phyloP scores from a whole-genome alignment of 2,888 invertebrate genomes.

The Aplocera efformata region DNA sequence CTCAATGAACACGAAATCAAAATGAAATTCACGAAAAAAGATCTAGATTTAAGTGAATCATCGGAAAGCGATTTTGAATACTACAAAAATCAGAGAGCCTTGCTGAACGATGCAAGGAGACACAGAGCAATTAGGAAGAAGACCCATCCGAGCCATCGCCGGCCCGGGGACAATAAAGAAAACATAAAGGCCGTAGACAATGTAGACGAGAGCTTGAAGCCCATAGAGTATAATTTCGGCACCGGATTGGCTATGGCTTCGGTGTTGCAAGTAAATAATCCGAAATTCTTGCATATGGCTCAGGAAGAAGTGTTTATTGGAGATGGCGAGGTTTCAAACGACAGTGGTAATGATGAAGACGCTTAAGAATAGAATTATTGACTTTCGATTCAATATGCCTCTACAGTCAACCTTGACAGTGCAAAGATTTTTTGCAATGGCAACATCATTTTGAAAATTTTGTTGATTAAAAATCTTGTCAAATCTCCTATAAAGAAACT shows the following conservation, averaged over 20 bases:
- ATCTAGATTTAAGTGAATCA: constrained; percentile 53
- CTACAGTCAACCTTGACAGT: no score
- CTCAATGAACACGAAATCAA: constrained; percentile 29
- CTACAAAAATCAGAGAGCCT: constrained; percentile 38
- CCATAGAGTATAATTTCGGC: constrained; percentile 71
- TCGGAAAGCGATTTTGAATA: constrained; percentile 61
- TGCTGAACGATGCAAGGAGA: constrained; percentile 57
- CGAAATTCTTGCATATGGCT: constrained; percentile 44
- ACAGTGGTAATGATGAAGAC: constrained; percentile 72
- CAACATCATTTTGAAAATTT: no score
- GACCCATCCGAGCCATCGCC: constrained; percentile 40
- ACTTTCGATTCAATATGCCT: no score
- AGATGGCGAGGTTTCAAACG: constrained; percentile 68
- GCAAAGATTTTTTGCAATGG: no score
- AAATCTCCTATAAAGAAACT: no score
- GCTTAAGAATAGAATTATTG: constrained; percentile 22
- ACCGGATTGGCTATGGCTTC: constrained; percentile 76
- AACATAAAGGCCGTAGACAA: constrained; percentile 37
- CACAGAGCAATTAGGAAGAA: constrained; percentile 58
- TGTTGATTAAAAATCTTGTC: no score
- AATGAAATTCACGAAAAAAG: constrained; percentile 53
- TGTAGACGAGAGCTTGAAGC: constrained; percentile 63
- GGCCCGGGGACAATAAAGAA: constrained; percentile 11
- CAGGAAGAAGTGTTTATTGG: constrained; percentile 70
- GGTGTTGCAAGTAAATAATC: constrained; percentile 55